Evolutionary conservation across 2,113 vertebrate genomes (phyloP), one percentile per base, ranked within the genome.

Genomic region (Serilophus lunatus): DNA sequence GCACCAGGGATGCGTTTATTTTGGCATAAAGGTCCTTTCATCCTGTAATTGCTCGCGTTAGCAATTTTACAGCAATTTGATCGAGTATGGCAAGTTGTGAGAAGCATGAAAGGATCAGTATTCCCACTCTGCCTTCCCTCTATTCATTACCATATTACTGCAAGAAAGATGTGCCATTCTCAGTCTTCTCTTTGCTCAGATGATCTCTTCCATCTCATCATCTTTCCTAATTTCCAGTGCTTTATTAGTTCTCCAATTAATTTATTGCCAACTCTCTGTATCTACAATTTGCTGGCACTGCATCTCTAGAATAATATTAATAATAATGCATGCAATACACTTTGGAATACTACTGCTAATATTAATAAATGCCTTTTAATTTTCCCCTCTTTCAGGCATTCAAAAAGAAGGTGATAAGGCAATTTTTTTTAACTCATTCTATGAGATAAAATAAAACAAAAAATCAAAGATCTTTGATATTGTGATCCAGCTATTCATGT

Each of bases 231-330:
- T 74, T 92, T 81, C 50, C 50, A 90, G 40, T 42, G 63, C 59
- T 61, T 87, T 79, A 86, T 94, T 56, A 91, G 31, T 79, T 87
- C 44, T 64, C 44, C 44, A 84, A 68, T 88, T 83, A 95, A 86
- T 90, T 83, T 92, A 82, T 70, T 91, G 82, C 64, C 50, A 81
- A 29, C 22, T 74, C 29, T 71, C 44, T 63, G 26, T 50, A 92
- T 59, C 44, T 86, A 18, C 59, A 36, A 91, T 80, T 77, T 95
- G 64, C 72, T 95, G 80, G 56, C 76, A 74, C 47, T 83, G 68
- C 80, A 94, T 28, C 38, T 63, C 68, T 47, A 63, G 71, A 88
- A 92, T 65, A 53, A 36, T 69, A 63, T 70, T 82, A 90, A 61
- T 74, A 94, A 93, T 57, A 91, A 80, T 45, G 54, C 2, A 23